Percentiles rank a stretch among this genome's conserved stretches.
Conservation (phyloP, 2,888 invertebrate genomes). For the Ormyrus labotus region DNA sequence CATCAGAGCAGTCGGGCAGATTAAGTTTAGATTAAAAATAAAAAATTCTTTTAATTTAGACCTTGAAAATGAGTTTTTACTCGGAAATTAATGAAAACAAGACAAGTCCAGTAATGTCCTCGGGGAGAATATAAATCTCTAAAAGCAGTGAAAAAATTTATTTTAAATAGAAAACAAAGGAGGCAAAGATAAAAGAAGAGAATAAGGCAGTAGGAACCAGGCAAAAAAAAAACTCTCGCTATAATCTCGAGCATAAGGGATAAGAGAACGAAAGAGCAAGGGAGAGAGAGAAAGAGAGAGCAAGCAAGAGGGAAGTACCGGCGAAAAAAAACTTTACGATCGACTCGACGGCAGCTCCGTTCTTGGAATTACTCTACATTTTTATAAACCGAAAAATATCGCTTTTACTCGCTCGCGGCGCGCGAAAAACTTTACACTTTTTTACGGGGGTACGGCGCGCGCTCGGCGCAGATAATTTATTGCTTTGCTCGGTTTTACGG, state of each 20-base stretch:
- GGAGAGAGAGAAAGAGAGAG: background rate
- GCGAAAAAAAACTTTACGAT: conserved; percentile 46
- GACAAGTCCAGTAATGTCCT: background rate
- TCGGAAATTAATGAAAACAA: background rate
- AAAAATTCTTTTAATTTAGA: too few species aligned
- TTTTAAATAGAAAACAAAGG: background rate
- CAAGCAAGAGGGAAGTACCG: background rate
- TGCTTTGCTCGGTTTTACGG: conserved; percentile 49
- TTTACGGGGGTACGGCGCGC: conserved; percentile 32
- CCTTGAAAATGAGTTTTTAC: too few species aligned
- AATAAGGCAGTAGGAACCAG: background rate
- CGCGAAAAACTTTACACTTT: conserved; percentile 42
- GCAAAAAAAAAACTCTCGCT: background rate
- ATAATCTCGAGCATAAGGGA: conserved; percentile 45
- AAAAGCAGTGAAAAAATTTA: background rate
- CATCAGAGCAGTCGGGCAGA: too few species aligned
- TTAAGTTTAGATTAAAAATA: too few species aligned
- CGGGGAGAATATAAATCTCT: background rate
- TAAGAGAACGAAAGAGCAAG: conserved; percentile 7
- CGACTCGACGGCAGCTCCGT: conserved; percentile 29
- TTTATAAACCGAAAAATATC: conserved; percentile 56
- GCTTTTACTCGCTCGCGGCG: conserved; percentile 31
- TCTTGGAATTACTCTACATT: conserved; percentile 53
- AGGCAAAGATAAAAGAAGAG: conserved; percentile 8
- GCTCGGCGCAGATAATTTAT: conserved; percentile 45